phyloP scores from a whole-genome alignment of 92 coral and sea anemone species.

The Muricea muricata region DNA sequence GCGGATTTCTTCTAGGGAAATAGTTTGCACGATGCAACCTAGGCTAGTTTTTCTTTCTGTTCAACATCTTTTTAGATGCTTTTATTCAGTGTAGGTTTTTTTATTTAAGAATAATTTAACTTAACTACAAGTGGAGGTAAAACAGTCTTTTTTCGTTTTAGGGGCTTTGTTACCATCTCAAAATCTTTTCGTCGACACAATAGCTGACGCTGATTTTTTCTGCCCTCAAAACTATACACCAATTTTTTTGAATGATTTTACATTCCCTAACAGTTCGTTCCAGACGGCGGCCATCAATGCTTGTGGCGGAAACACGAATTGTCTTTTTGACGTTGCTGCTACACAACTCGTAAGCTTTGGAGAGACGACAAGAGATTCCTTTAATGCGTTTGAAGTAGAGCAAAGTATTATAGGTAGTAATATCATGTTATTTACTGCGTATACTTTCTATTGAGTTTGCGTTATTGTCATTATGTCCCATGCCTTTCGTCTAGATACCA shows the following conservation, averaged over 20 bases:
- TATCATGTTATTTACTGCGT: too few species aligned
- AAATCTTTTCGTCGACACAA: constrained; percentile 9
- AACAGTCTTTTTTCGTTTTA: background rate
- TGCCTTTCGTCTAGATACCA: too few species aligned
- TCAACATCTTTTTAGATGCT: too few species aligned
- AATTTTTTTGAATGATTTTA: constrained; percentile 73
- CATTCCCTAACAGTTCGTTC: constrained; percentile 61
- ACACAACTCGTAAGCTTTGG: constrained; percentile 71
- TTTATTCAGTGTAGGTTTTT: too few species aligned
- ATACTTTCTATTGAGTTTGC: too few species aligned
- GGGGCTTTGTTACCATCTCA: constrained; percentile 14
- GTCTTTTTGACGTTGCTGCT: constrained; percentile 78
- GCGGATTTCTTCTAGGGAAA: too few species aligned
- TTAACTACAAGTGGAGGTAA: background rate
- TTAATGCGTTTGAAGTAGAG: constrained; percentile 44
- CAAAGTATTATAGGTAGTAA: constrained; percentile 60
- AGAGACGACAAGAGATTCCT: constrained; percentile 46
- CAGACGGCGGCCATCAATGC: constrained; percentile 48
- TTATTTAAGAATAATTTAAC: background rate
- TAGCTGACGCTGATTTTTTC: constrained; percentile 30
- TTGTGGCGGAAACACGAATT: constrained; percentile 68
- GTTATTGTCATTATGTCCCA: too few species aligned
- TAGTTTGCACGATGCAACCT: too few species aligned
- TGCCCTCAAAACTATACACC: constrained; percentile 60
- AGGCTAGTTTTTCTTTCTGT: too few species aligned